A percentile compares a stretch with the other conserved stretches of the same genome.
These are phyloP conservation scores for Monopterus albus DNA, from an alignment of 2,113 vertebrate genomes.

Conservation along the genomic window DNA sequence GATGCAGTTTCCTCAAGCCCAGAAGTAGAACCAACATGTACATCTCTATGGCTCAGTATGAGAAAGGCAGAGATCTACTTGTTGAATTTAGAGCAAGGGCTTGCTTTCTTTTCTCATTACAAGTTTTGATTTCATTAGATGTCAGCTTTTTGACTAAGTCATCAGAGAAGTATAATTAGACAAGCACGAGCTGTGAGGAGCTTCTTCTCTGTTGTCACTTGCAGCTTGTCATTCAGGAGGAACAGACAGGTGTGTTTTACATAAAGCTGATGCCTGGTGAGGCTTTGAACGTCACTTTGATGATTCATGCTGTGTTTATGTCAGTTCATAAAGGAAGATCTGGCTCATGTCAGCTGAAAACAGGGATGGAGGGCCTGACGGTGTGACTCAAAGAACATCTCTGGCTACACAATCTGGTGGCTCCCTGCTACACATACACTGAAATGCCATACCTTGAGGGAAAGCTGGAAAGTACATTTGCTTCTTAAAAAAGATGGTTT, in stretches of 20 bases:
- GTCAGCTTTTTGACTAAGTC: no score
- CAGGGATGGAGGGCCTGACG: not conserved
- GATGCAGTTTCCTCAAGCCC: no score
- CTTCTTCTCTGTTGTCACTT: no score
- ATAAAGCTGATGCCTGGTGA: not conserved
- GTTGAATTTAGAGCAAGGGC: no score
- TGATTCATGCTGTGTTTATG: slow-evolving; percentile 3
- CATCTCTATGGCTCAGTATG: no score
- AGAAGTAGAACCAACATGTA: no score
- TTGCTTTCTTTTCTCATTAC: no score
- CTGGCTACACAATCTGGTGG: slow-evolving; percentile 39
- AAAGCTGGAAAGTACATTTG: slow-evolving; percentile 26
- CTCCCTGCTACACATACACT: slow-evolving; percentile 11
- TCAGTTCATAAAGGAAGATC: slow-evolving; percentile 6
- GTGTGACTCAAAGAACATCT: slow-evolving; percentile 2
- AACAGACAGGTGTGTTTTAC: not conserved
- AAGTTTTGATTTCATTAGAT: no score
- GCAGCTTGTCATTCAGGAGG: not conserved
- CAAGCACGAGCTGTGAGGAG: no score
- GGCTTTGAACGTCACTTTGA: slow-evolving; percentile 9
- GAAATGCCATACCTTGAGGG: slow-evolving; percentile 13
- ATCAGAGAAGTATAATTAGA: no score
- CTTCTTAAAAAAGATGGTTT: slow-evolving; percentile 57
- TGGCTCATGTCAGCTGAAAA: slow-evolving; percentile 1
- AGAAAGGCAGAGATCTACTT: no score